Evolutionary conservation across 2,888 invertebrate species (phyloP).

Genomic region (Sthenelais limicola): DNA sequence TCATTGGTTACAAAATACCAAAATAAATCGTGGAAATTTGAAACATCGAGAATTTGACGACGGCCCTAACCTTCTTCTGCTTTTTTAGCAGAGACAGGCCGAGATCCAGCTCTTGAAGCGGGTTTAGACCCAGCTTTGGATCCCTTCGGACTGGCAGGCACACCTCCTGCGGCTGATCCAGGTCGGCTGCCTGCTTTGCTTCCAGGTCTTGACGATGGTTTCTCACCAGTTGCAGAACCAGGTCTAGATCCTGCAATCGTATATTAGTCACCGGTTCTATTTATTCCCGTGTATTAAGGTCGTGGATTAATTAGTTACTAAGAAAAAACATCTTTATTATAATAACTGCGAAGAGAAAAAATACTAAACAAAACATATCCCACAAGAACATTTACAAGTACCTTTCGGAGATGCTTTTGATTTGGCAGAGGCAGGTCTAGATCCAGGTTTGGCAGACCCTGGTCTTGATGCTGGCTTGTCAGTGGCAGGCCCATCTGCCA

Average conservation of each 20-base stretch:
- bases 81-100: slow-evolving; percentile 15
- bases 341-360: too few species aligned
- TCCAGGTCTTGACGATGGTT: slow-evolving; percentile 7
- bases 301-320: too few species aligned
- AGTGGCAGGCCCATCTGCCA: slow-evolving; percentile 46
- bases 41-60: too few species aligned
- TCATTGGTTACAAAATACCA: too few species aligned
- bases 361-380: too few species aligned
- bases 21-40: too few species aligned
- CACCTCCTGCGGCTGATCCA: slow-evolving; percentile 21
- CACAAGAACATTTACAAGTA: neutral
- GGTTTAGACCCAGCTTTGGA: slow-evolving; percentile 25
- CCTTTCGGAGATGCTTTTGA: slow-evolving; percentile 22
- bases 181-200: slow-evolving; percentile 8
- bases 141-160: slow-evolving; percentile 25
- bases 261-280: too few species aligned
- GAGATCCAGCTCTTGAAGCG: neutral
- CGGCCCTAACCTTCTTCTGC: slow-evolving; percentile 2
- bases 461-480: slow-evolving; percentile 36
- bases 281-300: too few species aligned
- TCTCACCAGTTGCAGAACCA: slow-evolving; percentile 43
- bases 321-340: too few species aligned
- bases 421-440: slow-evolving; percentile 35
- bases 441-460: slow-evolving; percentile 36
- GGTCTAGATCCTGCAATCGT: slow-evolving; percentile 51